A percentile compares a stretch with the other conserved stretches of the same genome.
Evolutionary conservation across 1,140 invertebrate genomes (phyloP).

Genomic region (Euura lappo): DNA sequence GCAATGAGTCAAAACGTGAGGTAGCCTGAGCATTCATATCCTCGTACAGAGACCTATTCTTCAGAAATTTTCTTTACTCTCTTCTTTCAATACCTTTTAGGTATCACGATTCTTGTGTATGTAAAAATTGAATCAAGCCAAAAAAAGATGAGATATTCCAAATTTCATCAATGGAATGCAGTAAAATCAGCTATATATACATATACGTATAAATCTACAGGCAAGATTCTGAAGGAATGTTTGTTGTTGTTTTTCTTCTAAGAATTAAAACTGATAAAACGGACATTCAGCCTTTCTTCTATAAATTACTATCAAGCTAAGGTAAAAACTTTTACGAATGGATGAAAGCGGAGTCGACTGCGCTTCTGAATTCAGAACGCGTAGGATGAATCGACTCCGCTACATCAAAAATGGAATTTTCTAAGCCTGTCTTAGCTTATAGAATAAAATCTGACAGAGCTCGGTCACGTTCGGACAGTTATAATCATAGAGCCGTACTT

Average conservation of each 20-base stretch:
- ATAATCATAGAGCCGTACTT: conserved; percentile 52
- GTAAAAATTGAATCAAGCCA: too few species aligned
- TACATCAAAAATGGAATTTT: too few species aligned
- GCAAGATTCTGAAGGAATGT: background rate
- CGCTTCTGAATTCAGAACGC: too few species aligned
- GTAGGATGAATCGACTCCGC: too few species aligned
- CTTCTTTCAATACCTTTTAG: background rate
- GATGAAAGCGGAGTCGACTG: too few species aligned
- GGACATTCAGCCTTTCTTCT: background rate
- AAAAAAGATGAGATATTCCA: background rate
- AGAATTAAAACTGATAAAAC: background rate
- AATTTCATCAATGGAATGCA: background rate
- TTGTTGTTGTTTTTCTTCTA: background rate
- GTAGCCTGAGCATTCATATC: background rate
- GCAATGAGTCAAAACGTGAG: background rate
- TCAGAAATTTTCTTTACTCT: background rate
- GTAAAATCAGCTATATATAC: background rate
- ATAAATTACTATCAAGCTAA: background rate
- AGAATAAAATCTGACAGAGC: too few species aligned
- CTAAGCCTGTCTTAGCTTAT: too few species aligned
- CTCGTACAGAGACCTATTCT: background rate
- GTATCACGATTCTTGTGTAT: background rate
- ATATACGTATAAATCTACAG: background rate
- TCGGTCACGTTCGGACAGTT: too few species aligned
- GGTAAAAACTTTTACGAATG: too few species aligned